phyloP scores from a whole-genome alignment of 2,797 vertebrate genomes.

The Antennarius maculatus region DNA sequence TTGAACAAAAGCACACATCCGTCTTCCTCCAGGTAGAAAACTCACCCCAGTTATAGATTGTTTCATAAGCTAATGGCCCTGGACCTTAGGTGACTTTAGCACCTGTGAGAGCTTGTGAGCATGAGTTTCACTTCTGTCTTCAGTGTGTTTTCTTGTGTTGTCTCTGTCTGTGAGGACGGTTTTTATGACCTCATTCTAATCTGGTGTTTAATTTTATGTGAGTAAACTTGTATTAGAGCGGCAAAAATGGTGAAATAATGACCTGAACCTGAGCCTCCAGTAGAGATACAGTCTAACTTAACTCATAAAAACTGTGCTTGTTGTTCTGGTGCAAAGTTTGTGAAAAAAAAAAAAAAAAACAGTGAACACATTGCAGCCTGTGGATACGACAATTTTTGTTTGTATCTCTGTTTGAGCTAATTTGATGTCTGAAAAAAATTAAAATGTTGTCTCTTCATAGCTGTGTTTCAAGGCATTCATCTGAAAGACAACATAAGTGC shows the following conservation, averaged over 20 bases:
- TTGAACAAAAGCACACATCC: slow-evolving; percentile 24
- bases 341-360: not conserved
- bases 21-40: slow-evolving; percentile 39
- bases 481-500: slow-evolving; percentile 35
- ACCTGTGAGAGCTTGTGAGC: not conserved
- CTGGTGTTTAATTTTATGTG: slow-evolving; percentile 16
- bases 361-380: not conserved
- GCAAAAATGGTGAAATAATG: slow-evolving; percentile 66
- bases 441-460: slow-evolving; percentile 28
- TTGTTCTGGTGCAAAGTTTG: slow-evolving; percentile 16
- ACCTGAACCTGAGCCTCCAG: slow-evolving; percentile 57
- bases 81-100: not conserved
- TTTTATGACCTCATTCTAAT: slow-evolving; percentile 56
- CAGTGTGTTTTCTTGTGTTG: slow-evolving; percentile 6
- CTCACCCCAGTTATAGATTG: slow-evolving; percentile 31
- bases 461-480: slow-evolving; percentile 50
- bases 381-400: slow-evolving; percentile 1
- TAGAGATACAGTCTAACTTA: slow-evolving; percentile 5
- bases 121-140: not conserved
- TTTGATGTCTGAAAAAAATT: too few relatives aligned
- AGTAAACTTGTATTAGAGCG: slow-evolving; percentile 56
- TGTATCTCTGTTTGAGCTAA: not conserved
- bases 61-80: slow-evolving; percentile 31
- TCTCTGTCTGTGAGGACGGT: slow-evolving; percentile 43
- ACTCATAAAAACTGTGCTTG: slow-evolving; percentile 17